Percentiles rank a stretch among this genome's conserved stretches.
Conservation (phyloP, 2,797 vertebrate species). For the Pangasius larnaudii region DNA sequence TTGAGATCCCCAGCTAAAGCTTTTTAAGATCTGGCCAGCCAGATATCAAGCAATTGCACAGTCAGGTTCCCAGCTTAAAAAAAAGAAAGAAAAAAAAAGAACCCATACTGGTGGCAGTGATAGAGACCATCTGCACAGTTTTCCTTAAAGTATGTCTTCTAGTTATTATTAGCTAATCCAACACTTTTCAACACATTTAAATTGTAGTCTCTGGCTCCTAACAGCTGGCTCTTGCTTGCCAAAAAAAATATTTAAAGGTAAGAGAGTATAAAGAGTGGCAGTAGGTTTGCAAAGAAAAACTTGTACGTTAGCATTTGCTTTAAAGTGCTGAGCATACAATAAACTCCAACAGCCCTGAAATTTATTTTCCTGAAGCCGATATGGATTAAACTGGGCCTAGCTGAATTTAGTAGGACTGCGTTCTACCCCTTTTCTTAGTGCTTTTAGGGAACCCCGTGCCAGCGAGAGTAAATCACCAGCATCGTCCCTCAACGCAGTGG, state of each 20-base stretch:
- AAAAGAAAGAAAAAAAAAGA: not conserved
- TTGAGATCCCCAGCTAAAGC: constrained; percentile 49
- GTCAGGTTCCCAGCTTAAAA: not conserved
- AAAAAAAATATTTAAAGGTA: not conserved
- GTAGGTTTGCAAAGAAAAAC: constrained; percentile 20
- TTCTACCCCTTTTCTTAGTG: constrained; percentile 12
- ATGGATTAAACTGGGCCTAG: not conserved
- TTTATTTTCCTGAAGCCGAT: constrained; percentile 20
- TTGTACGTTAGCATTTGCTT: constrained; percentile 30
- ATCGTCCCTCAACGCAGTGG: constrained; percentile 34
- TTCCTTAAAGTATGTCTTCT: not conserved
- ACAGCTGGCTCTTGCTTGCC: not conserved
- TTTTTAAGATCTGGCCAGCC: constrained; percentile 26
- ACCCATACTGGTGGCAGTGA: constrained; percentile 18
- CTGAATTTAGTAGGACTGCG: not conserved
- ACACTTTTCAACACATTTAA: not conserved
- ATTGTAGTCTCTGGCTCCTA: constrained; percentile 5
- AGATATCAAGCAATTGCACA: constrained; percentile 21
- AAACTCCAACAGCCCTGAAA: constrained; percentile 36
- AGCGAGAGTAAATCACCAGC: constrained; percentile 43
- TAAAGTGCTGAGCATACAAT: constrained; percentile 46
- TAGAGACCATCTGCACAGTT: constrained; percentile 21
- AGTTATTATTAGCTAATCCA: constrained; percentile 33
- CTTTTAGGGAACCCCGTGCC: constrained; percentile 38
- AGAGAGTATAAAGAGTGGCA: not conserved